Evolutionary conservation across 2,888 invertebrate genomes (phyloP), one percentile per base, ranked within the genome.

Genomic region (Ctenicera cuprea): DNA sequence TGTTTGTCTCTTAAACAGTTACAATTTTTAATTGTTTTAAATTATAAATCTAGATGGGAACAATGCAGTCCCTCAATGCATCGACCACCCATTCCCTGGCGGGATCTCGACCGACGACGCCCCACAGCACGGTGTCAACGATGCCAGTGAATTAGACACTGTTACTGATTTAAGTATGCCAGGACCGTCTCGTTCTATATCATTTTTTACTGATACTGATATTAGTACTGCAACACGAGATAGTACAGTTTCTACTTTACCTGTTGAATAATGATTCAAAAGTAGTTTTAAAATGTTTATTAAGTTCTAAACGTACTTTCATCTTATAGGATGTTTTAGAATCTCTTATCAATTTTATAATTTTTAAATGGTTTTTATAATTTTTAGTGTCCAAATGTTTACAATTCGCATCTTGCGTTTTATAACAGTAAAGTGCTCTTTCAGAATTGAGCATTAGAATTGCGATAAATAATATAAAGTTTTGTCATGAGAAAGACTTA

Each of bases 111-210:
- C 96, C 96, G 30, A 96, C 96, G 65, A 96, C 96, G 18, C 96
- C 96, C 0, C 96, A 96, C 88, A 95, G 95, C 87, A 95, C 96
- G 8, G 94, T 96, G 0, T 96, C 95, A 3, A 95, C 96, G 30
- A 94, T 95, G 92, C 96, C 96, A 0, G 94, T 93, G 57, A 91
- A 91, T 62, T 91, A 90, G 76, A 69, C 38, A 74, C 68, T 26
- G 48, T 74, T 41, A 69, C 67, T 7, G 73, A 76, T 61, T 41
- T 73, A 30, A 62, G 73, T 30, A 30, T 75, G 20, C 75, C 78
- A 1, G 79, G 77, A 37, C 80, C 77, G 57, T 80, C 81, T 45
- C 75, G 84, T 78, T 79, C 86, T 78, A 78, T 83, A 83, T 74
- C 86, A 76, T 77, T 83, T 81, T 78, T 85, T 81, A 73, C 75